Conservation (phyloP, 2,888 invertebrate species). For the Cremastobaeus sp. region DNA sequence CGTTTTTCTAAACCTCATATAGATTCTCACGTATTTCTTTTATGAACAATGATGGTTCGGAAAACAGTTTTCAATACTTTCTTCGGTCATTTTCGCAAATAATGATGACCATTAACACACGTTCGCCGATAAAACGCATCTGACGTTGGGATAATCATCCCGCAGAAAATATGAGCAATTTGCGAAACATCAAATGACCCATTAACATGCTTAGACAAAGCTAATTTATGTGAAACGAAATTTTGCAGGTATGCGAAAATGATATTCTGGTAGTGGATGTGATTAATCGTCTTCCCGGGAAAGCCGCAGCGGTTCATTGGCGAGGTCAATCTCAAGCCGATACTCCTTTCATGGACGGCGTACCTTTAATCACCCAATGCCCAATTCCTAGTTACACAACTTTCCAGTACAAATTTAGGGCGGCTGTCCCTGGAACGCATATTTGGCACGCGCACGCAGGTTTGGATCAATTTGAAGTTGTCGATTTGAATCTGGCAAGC, state of each 20-base stretch:
- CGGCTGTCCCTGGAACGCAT: conserved; percentile 84
- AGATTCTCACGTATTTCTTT: too few species aligned
- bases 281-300: conserved; percentile 84
- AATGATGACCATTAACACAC: too few species aligned
- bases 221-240: conserved; percentile 18
- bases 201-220: conserved; percentile 2
- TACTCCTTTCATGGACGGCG: conserved; percentile 87
- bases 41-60: too few species aligned
- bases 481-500: too few species aligned
- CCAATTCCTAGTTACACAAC: conserved; percentile 84
- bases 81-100: too few species aligned
- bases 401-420: conserved; percentile 86
- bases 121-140: too few species aligned
- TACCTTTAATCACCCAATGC: conserved; percentile 88
- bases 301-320: conserved; percentile 87
- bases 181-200: too few species aligned
- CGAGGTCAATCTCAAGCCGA: conserved; percentile 83
- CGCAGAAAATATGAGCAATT: neutral
- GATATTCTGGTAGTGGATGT: conserved; percentile 87
- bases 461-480: conserved; percentile 42
- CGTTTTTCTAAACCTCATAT: too few species aligned
- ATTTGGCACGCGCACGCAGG: conserved; percentile 84
- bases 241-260: conserved; percentile 83
- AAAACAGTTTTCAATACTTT: too few species aligned
- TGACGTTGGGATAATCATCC: too few species aligned